A percentile compares a stretch with the other conserved stretches of the same genome.
phyloP scores from a whole-genome alignment of 2,113 vertebrate genomes.

The Xenopus laevis region DNA sequence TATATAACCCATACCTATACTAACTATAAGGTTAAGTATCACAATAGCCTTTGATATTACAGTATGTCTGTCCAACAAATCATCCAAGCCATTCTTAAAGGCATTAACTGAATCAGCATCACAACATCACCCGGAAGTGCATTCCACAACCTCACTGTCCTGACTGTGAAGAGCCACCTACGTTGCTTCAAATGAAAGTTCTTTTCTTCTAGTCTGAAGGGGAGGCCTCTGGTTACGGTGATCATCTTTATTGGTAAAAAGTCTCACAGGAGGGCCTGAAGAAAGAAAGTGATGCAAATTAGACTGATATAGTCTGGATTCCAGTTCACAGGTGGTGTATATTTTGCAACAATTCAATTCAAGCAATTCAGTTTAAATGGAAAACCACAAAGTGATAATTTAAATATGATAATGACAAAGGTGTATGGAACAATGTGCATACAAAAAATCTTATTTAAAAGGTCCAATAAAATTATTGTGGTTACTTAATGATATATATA shows the following conservation, averaged over 20 bases:
- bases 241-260: constrained; percentile 24
- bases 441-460: constrained; percentile 2
- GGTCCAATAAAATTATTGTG: too few relatives aligned
- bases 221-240: constrained; percentile 13
- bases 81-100: too few relatives aligned
- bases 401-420: constrained; percentile 38
- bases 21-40: constrained; percentile 13
- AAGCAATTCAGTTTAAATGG: constrained; percentile 34
- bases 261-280: constrained; percentile 10
- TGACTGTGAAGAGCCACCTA: too few relatives aligned
- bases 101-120: too few relatives aligned
- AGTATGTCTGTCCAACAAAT: too few relatives aligned
- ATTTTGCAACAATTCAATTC: constrained; percentile 40
- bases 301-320: constrained; percentile 34
- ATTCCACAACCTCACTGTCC: too few relatives aligned
- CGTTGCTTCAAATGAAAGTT: constrained; percentile 24
- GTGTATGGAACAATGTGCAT: constrained; percentile 4
- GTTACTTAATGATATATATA: too few relatives aligned
- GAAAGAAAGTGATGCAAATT: constrained; percentile 38
- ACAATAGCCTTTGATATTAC: too few relatives aligned
- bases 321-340: constrained; percentile 38
- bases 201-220: constrained; percentile 28
- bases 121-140: too few relatives aligned
- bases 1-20: too few relatives aligned
- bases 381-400: constrained; percentile 35